Evolutionary conservation across 2,113 vertebrate species (phyloP), one percentile per base, ranked within the genome.

Genomic region (Todiramphus chloris): DNA sequence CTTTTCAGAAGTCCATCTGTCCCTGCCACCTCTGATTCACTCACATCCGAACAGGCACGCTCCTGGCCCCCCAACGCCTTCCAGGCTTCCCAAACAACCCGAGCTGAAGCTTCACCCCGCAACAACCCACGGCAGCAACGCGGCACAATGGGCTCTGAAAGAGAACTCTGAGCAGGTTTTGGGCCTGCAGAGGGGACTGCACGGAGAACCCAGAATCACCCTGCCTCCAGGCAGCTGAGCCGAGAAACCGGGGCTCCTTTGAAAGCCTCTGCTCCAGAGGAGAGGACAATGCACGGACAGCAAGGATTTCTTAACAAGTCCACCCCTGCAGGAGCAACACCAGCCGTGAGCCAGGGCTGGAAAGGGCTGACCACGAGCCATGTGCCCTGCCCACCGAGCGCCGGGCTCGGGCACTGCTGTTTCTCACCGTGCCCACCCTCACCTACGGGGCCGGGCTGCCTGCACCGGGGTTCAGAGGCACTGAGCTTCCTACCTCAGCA

Each of bases 161-260:
- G n/a, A n/a, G n/a, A n/a, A n/a, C n/a, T n/a, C n/a, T 6, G 2
- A 0, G 15, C 0, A 1, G 1, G 16, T 4, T 69, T 41, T 39
- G 6, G 73, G 41, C 9, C 17, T 41, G 43, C 5, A 16, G 30
- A 79, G 43, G 4, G 9, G 70, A 30, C 21, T 24, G 68, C 39
- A 39, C 24, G 55, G 56, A 64, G 6, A 30, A 60, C 25, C 6
- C 28, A 8, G 60, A 87, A 15, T 19, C 0, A 0, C 14, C 8
- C 30, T 11, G 44, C 5, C 53, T 39, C 39, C 63, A 83, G 58
- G 4, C 23, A 55, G 23, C 37, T 11, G 3, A 31, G 41, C 64
- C 2, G 2, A 20, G 74, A n/a, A 23, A 5, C 25, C 18, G 21
- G 24, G 46, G 73, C 16, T 72, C 7, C 14, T 6, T 0, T 80